Conservation (phyloP, 2,113 vertebrate genomes). For the Astur gentilis region DNA sequence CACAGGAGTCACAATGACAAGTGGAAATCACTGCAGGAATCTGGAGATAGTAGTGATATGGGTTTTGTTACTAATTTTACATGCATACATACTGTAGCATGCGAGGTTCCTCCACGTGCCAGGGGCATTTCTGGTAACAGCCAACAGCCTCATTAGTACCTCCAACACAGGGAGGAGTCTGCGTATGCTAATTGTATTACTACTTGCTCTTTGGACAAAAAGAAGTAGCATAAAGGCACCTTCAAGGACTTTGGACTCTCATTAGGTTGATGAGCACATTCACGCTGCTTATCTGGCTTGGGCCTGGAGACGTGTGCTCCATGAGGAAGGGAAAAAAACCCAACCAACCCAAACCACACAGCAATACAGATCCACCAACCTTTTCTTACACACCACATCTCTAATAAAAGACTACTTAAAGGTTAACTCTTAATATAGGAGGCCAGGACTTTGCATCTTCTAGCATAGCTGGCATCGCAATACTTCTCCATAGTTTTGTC, state of each 20-base stretch:
- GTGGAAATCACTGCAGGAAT: not conserved
- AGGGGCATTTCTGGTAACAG: not conserved
- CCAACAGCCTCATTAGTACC: no score
- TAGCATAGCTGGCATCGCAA: not conserved
- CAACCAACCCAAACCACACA: not conserved
- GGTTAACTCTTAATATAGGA: not conserved
- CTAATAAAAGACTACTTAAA: not conserved
- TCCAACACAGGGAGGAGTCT: not conserved
- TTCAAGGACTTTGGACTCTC: not conserved
- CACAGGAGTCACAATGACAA: not conserved
- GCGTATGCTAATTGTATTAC: accelerated
- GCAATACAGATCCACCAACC: not conserved
- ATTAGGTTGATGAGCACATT: not conserved
- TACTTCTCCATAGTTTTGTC: not conserved
- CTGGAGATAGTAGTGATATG: accelerated
- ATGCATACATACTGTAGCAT: not conserved
- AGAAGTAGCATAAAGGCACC: not conserved
- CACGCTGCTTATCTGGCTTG: not conserved
- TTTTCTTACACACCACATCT: not conserved
- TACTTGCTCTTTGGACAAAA: not conserved
- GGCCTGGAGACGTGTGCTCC: not conserved
- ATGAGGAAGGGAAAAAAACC: not conserved
- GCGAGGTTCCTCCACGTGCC: not conserved
- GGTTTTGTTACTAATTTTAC: not conserved
- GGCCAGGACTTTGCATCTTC: not conserved